Base-by-base conservation (phyloP, 2,888 invertebrate species). In the Pyralis farinalis region DNA sequence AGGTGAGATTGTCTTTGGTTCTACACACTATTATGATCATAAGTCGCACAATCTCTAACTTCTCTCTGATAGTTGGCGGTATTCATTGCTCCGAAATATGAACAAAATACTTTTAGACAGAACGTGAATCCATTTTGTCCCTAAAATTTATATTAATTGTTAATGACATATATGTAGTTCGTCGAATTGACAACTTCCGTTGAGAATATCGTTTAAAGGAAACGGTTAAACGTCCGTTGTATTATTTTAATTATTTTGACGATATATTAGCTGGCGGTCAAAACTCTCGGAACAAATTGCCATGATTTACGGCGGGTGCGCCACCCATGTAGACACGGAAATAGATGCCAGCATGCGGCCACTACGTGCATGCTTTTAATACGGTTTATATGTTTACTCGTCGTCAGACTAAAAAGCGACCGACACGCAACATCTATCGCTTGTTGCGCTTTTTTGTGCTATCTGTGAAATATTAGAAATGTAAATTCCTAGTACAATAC, bases 251-350 rank as follows among this genome's bases (percentile, higher is more conserved):
- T 65, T 67, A 72, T 75, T 71, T 69, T 63, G 57, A 62, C 58
- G 57, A 66, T 69, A 70, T 69, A 65, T 63, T 67, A 62, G 65
- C 56, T 53, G 59, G 57, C 67, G 57, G 63, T 69, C 64, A 65
- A 67, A 68, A 55, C 60, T 79, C 78, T 70, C 63, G 73, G 80
- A 83, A 79, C 79, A 78, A 78, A 82, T 82, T 78, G 74, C 73
- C 68, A 70, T 82, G 78, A 79, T 78, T 79, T 78, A 79, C 66
- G 66, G 58, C 53, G 52, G 53, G 42, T 57, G 57, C 57, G 70
- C 84, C 83, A 84, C 83, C 84, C 84, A 83, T 71, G 73, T 72
- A 59, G 82, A 45, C 55, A 52, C 70, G 47, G 58, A 75, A 81
- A 83, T 83, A 84, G 82, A 77, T 65, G 52, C 52, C 55, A 53